Conservation (phyloP, 2,113 vertebrate species). For the Leiothrix lutea region DNA sequence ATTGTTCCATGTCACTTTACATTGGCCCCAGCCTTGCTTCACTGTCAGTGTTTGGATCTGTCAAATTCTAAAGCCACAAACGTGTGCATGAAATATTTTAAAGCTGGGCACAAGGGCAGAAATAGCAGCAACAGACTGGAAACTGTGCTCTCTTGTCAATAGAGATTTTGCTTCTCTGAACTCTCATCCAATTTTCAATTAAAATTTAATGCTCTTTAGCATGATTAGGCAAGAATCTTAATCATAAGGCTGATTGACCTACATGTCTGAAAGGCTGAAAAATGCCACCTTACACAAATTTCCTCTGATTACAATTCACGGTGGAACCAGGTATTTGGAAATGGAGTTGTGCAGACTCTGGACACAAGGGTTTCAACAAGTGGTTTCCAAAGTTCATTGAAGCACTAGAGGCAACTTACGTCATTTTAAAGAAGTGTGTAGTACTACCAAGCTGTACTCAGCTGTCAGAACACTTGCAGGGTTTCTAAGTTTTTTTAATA, state of each 20-base stretch:
- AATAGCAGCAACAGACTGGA: neutral
- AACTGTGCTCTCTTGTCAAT: neutral
- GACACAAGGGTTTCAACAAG: neutral
- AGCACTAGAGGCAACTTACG: neutral
- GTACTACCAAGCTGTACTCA: neutral
- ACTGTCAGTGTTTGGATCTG: neutral
- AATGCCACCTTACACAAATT: neutral
- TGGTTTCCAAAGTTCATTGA: neutral
- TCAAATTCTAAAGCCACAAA: neutral
- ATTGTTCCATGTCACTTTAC: neutral
- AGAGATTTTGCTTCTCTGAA: slow-evolving; percentile 31
- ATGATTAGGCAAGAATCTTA: slow-evolving; percentile 29
- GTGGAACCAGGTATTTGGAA: neutral
- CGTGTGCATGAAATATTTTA: neutral
- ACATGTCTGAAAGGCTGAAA: neutral
- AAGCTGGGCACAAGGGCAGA: neutral
- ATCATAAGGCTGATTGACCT: slow-evolving; percentile 7
- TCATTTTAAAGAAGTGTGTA: neutral
- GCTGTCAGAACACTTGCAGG: neutral
- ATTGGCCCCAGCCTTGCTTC: neutral
- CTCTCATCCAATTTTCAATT: slow-evolving; percentile 25
- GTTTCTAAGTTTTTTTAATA: neutral
- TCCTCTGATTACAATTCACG: neutral
- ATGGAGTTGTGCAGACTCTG: neutral
- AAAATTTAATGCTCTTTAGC: slow-evolving; percentile 37